A percentile compares a stretch with the other conserved stretches of the same genome.
Evolutionary conservation across 2,888 invertebrate genomes (phyloP).

Genomic region (Pantelozetes paolii): DNA sequence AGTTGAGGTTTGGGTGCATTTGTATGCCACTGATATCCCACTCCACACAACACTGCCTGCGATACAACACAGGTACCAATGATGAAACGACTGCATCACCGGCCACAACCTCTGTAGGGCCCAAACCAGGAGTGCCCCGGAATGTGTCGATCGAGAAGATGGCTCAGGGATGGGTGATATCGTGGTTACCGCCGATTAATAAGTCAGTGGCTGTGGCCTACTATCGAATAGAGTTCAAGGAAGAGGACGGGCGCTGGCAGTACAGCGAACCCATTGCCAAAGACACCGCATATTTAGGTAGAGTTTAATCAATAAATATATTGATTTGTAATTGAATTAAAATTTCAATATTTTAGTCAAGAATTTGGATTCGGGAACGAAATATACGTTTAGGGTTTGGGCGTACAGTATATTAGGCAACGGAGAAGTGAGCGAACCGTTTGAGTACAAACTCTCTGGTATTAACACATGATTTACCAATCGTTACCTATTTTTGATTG

Average conservation of each 20-base stretch:
- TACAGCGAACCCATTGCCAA: slow-evolving; percentile 52
- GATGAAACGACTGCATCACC: slow-evolving; percentile 44
- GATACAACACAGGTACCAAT: slow-evolving; percentile 41
- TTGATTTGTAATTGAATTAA: neutral
- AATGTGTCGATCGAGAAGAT: slow-evolving; percentile 85
- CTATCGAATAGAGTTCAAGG: slow-evolving; percentile 86
- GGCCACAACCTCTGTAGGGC: slow-evolving; percentile 61
- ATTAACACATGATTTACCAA: neutral
- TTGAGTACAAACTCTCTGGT: slow-evolving; percentile 75
- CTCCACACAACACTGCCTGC: neutral
- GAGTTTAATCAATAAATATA: neutral
- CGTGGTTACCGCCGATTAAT: slow-evolving; percentile 81
- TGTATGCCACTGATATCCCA: neutral
- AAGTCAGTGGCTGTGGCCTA: slow-evolving; percentile 65
- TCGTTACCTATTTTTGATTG: neutral
- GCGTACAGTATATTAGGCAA: slow-evolving; percentile 80
- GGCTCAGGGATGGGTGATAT: slow-evolving; percentile 79
- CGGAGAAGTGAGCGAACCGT: slow-evolving; percentile 74
- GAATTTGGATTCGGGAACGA: slow-evolving; percentile 47
- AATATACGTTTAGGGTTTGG: slow-evolving; percentile 68
- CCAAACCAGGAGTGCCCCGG: slow-evolving; percentile 82
- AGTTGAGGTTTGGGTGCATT: slow-evolving; percentile 16
- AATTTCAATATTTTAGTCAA: slow-evolving; percentile 34
- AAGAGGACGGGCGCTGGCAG: slow-evolving; percentile 51
- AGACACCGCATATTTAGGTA: slow-evolving; percentile 81